Evolutionary conservation across 2,797 vertebrate species (phyloP).

Genomic region (Lophius americanus): DNA sequence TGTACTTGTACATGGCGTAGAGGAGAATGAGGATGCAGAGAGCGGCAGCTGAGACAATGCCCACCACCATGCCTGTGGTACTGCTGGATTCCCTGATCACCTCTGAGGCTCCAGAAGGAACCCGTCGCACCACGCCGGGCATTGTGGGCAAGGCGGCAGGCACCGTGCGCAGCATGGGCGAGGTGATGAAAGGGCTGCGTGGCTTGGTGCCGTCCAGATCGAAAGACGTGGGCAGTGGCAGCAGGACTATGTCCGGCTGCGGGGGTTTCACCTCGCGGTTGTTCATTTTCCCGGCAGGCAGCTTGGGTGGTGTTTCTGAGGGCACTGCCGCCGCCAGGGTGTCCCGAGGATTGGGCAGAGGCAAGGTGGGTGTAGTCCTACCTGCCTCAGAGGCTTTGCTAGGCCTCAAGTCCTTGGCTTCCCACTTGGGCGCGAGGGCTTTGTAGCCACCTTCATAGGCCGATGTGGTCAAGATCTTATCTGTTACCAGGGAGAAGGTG

Average conservation of each 20-base stretch:
- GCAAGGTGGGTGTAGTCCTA: constrained; percentile 97
- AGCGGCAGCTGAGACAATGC: constrained; percentile 98
- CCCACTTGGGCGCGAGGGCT: constrained; percentile 99
- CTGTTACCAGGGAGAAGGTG: constrained; percentile 99
- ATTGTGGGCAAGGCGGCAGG: constrained; percentile 99
- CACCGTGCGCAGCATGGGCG: constrained; percentile 99
- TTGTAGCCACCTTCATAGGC: constrained; percentile 99
- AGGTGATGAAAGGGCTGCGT: constrained; percentile 98
- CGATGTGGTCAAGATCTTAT: constrained; percentile 99
- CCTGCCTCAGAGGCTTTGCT: constrained; percentile 98
- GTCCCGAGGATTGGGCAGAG: constrained; percentile 91
- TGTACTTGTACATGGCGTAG: constrained; percentile 99
- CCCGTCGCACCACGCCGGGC: constrained; percentile 94
- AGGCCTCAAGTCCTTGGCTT: constrained; percentile 99
- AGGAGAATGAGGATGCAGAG: constrained; percentile 99
- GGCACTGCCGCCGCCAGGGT: constrained; percentile 89
- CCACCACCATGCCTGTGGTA: constrained; percentile 99
- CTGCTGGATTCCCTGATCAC: constrained; percentile 99
- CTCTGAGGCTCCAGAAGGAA: constrained; percentile 96
- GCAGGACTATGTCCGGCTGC: constrained; percentile 98
- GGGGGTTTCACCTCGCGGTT: constrained; percentile 98
- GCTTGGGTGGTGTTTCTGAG: constrained; percentile 94
- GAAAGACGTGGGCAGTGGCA: constrained; percentile 97
- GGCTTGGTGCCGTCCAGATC: constrained; percentile 99
- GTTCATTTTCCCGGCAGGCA: constrained; percentile 99